Evolutionary conservation across 2,797 vertebrate species (phyloP).

Genomic region (Neosalanx taihuensis): DNA sequence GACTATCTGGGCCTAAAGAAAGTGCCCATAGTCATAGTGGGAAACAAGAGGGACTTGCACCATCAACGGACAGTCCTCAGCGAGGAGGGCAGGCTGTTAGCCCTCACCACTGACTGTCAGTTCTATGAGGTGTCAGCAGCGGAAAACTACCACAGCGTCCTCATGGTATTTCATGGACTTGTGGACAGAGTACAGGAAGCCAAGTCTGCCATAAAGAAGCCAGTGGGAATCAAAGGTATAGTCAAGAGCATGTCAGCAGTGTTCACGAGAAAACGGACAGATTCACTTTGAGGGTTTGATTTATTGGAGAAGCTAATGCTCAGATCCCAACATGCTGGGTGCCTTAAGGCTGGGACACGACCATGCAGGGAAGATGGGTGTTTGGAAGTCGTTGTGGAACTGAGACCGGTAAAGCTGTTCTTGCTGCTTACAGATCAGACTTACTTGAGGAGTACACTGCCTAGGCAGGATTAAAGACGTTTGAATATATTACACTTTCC

Average conservation of each 20-base stretch:
- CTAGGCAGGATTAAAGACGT: background rate
- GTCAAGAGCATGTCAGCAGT: constrained; percentile 78
- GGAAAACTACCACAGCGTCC: constrained; percentile 74
- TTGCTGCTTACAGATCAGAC: background rate
- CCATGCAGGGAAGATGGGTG: background rate
- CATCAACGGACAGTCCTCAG: constrained; percentile 72
- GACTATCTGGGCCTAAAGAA: constrained; percentile 69
- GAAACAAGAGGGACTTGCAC: constrained; percentile 76
- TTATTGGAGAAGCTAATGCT: background rate
- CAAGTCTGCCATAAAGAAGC: constrained; percentile 66
- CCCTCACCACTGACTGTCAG: constrained; percentile 71
- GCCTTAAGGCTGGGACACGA: background rate
- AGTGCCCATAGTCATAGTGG: constrained; percentile 76
- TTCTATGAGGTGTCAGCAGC: constrained; percentile 81
- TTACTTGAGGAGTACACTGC: background rate
- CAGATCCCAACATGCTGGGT: background rate
- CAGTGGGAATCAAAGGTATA: constrained; percentile 72
- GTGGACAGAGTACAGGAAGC: constrained; percentile 68
- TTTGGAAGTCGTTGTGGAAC: background rate
- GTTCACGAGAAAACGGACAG: constrained; percentile 72
- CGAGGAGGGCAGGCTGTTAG: constrained; percentile 76
- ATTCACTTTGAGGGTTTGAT: constrained; percentile 65
- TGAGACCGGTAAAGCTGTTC: background rate
- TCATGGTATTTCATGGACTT: constrained; percentile 76
- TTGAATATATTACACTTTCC: too few relatives aligned